Evolutionary conservation across 2,113 vertebrate genomes (phyloP), one percentile per base, ranked within the genome.

Genomic region (Lichenostomus cassidix): DNA sequence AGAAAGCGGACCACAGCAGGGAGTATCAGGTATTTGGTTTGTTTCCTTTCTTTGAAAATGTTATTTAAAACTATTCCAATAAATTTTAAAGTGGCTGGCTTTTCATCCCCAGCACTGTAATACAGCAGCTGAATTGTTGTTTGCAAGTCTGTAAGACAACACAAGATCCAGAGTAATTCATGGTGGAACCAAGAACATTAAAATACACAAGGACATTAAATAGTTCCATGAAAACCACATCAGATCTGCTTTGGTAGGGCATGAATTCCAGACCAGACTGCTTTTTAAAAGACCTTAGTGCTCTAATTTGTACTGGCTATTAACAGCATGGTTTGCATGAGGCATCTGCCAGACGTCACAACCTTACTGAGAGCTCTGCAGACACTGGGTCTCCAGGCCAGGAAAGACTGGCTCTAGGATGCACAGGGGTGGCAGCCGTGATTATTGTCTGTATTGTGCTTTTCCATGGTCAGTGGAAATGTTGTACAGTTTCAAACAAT

Each of bases 1-100:
- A 95, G 96, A 92, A 97, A 97, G 33, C 82, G 97, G 88, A 97
- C 97, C 81, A 96, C 74, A 3, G 97, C 96, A 96, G 95, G 97
- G 50, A 95, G 67, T 70, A 79, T 92, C 93, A 98, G 97, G 98
- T 97, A 97, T 9, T 28, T 10, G 14, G 11, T 64, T 86, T 93
- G 18, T 60, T 49, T 78, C n/a, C 53, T 82, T 63, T 88, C 65
- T 81, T 90, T 92, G 84, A 64, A 78, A 74, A 47, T 50, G 25
- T 80, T 88, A 52, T 53, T 85, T 58, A 39, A 23, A 55, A n/a
- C 23, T 15, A 14, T 46, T 83, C 20, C 58, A 44, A 35, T 74
- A 74, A 56, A 86, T 35, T 41, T 33, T 1, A 2, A 78, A 68
- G 74, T 11, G 21, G 9, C 4, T 50, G 58, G 31, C 41, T 62